Evolutionary conservation across 2,113 vertebrate genomes (phyloP), one percentile per base, ranked within the genome.

Genomic region (Eptesicus fuscus): DNA sequence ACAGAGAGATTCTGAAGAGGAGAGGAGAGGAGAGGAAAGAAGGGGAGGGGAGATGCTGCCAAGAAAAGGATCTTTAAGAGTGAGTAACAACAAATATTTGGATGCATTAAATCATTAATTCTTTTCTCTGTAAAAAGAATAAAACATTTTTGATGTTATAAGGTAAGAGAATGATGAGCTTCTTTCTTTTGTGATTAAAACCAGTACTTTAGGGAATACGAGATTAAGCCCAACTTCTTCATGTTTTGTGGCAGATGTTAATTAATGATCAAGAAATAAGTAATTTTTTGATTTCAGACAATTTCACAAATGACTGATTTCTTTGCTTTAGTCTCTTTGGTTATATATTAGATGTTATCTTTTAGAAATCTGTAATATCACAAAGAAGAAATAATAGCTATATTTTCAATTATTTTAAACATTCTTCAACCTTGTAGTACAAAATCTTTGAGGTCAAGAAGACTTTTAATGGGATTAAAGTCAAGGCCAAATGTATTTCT

Each of bases 241-340:
- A 90, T 56, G 51, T 89, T 17, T 70, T 93, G 32, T 78, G 32
- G 23, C 5, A 69, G 90, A 61, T 93, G 20, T 92, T 93, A 79
- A 69, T n/a, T 90, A 88, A 42, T 67, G 51, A 84, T 32, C 71
- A 69, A 90, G 69, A 83, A 61, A 18, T 42, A 63, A 70, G 5
- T 85, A 85, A 32, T 6, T 69, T 35, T 25, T 89, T 49, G n/a
- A 12, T 84, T 87, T 5, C 11, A 80, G 51, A 73, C 51, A 80
- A 17, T 84, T 95, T 92, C 85, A 61, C 17, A 78, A 84, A 88
- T 37, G 9, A 85, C 32, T 90, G 67, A 78, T 37, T 85, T 93
- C 1, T 61, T 89, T 73, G 30, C 23, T 91, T 86, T 89, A 88
- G 63, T 88, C 28, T 67, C 65, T 67, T 92, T 17, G 69, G 82